phyloP scores from a whole-genome alignment of 1,140 invertebrate species.

The Leptoteleia sp. region DNA sequence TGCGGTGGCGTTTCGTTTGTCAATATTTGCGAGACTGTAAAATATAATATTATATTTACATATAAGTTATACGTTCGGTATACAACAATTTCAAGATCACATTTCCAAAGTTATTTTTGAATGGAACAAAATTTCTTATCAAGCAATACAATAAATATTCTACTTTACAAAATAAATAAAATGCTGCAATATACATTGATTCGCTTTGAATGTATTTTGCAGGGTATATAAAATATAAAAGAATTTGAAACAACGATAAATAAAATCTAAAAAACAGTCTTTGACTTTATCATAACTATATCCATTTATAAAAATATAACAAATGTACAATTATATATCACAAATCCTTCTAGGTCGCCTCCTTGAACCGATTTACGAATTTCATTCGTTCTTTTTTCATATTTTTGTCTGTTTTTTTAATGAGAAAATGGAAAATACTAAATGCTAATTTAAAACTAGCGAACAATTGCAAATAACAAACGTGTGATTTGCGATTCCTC shows the following conservation, averaged over 20 bases:
- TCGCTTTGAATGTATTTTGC: not conserved
- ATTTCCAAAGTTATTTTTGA: slow-evolving; percentile 49
- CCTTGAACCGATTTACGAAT: slow-evolving; percentile 32
- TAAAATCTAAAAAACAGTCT: slow-evolving; percentile 50
- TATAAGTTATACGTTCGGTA: slow-evolving; percentile 9
- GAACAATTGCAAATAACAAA: slow-evolving; percentile 10
- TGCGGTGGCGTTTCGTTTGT: not conserved
- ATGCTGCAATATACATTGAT: not conserved
- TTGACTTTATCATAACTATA: slow-evolving; percentile 28
- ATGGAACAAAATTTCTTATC: slow-evolving; percentile 19
- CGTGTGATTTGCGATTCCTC: not conserved
- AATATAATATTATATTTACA: slow-evolving; percentile 34
- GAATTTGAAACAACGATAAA: slow-evolving; percentile 24
- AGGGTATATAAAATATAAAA: slow-evolving; percentile 17
- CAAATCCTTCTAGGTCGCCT: slow-evolving; percentile 25
- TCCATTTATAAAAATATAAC: slow-evolving; percentile 42
- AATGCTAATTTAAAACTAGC: slow-evolving; percentile 17
- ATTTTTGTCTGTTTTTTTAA: not conserved
- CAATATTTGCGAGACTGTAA: slow-evolving; percentile 11
- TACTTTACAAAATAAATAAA: slow-evolving; percentile 33
- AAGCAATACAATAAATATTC: slow-evolving; percentile 24
- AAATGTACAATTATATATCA: slow-evolving; percentile 41
- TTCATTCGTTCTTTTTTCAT: slow-evolving; percentile 35
- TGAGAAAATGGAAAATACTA: not conserved
- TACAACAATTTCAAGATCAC: slow-evolving; percentile 36